Conservation (phyloP, 2,888 invertebrate genomes). For the Thecocarcelia acutangulata region DNA sequence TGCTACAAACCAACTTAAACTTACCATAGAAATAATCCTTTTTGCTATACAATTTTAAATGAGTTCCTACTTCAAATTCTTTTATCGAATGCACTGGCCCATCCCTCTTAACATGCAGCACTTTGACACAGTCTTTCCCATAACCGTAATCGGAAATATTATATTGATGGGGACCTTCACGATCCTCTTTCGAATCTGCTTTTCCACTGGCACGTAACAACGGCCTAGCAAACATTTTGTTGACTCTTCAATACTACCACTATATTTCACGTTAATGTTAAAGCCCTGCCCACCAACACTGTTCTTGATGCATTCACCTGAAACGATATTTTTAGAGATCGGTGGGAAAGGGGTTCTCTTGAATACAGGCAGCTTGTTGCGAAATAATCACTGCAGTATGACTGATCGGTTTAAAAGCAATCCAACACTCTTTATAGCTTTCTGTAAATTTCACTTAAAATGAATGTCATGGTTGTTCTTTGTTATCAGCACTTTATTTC, state of each 20-base stretch:
- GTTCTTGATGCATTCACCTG: background rate
- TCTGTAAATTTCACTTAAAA: slow-evolving; percentile 27
- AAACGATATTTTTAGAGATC: slow-evolving; percentile 25
- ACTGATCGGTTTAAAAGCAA: slow-evolving; percentile 39
- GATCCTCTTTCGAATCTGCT: slow-evolving; percentile 11
- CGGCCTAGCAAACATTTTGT: slow-evolving; percentile 74
- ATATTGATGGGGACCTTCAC: slow-evolving; percentile 71
- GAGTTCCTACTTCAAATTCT: slow-evolving; percentile 89
- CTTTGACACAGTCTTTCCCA: slow-evolving; percentile 89
- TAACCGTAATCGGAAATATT: slow-evolving; percentile 78
- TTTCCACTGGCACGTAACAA: slow-evolving; percentile 66
- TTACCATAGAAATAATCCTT: slow-evolving; percentile 86
- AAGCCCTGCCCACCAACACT: background rate
- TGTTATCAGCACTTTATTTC: slow-evolving; percentile 34
- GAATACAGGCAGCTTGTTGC: slow-evolving; percentile 47
- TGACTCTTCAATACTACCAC: background rate
- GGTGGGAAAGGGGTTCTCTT: slow-evolving; percentile 1
- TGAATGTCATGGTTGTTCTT: slow-evolving; percentile 53
- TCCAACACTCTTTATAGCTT: slow-evolving; percentile 51
- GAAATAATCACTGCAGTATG: background rate
- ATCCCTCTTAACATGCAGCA: slow-evolving; percentile 87
- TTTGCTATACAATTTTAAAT: slow-evolving; percentile 86
- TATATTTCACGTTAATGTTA: slow-evolving; percentile 2
- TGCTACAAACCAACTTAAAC: slow-evolving; percentile 10
- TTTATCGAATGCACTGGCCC: slow-evolving; percentile 86